Evolutionary conservation across 30 jellyfish, hydroid and myxozoan genomes (phyloP), one percentile per base, ranked within the genome.

Genomic region (Cassiopea andromeda): DNA sequence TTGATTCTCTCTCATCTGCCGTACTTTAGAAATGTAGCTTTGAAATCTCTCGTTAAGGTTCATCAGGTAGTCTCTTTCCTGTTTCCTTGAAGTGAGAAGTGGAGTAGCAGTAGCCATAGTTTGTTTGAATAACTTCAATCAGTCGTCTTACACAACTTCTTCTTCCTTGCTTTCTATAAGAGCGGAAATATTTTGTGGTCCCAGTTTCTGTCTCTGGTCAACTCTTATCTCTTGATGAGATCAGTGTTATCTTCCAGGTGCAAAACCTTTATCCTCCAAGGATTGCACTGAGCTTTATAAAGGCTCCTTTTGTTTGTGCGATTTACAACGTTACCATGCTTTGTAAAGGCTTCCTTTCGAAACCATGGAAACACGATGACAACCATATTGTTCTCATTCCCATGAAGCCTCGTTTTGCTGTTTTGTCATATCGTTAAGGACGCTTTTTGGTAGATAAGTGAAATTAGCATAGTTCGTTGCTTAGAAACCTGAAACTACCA

Each of bases 1-100:
- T 77, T 96, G 81, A 87, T 93, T 97, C 58, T 93, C 98, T 16
- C 98, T 78, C 98, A 93, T 93, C 83, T 88, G 89, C 19, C 96
- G 75, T 1, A 93, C 97, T 49, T 91, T 80, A 44, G 92, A 75
- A 4, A 93, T 93, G 85, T 93, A 93, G 8, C 91, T 27, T 80
- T 79, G 88, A 73, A 93, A 93, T n/a, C 98, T 85, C 45, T 93
- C 98, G 75, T 87, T 93, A n/a, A 93, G 89, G 44, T 90, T 58
- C 77, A 68, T 49, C 75, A 84, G 66, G 60, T 84, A 84, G 49
- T 84, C 97, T 54, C 89, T 81, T 59, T 92, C 97, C 13, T 85
- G 89, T 61, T 73, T 75, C 14, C 97, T 64, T 10, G 89, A 74
- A 1, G 88, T 49, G 27, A 92, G 90, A 64, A 92, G 87, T 16